Base-by-base conservation (phyloP, 2,797 vertebrate genomes). In the Tamandua tetradactyla region DNA sequence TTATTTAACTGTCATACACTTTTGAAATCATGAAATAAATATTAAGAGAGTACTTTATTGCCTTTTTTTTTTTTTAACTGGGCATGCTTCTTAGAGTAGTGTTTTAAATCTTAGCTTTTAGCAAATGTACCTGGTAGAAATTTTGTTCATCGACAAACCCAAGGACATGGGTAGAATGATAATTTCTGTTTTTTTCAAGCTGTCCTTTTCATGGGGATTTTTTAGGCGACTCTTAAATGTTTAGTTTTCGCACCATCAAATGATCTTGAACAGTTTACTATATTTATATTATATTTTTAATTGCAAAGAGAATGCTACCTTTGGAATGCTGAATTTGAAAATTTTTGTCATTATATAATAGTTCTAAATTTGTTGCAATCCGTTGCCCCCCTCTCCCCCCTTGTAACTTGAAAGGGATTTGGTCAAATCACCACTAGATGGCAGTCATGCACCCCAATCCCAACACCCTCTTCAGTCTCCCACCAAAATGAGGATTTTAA, bases 401-500 rank as follows among this genome's bases (percentile, higher is more conserved):
- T n/a, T n/a, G 10, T 66, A 76, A 78, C 32, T 94, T 83, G 40
- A 87, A 84, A 85, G 49, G 12, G 49, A 75, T 84, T 94, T 91
- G 84, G 59, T 91, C 35, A 71, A 18, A 27, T 78, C 13, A 75
- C 93, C 97, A 92, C 92, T 75, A 97, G 97, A 75, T 95, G 96
- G 96, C 94, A 96, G 89, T 68, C 74, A 85, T 94, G 85, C 30
- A 74, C n/a, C 40, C 68, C 30, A 22, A 47, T 23, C 11, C 69
- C 15, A 3, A 9, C 37, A 12, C 11, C 27, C 5, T 8, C 32
- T 2, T 2, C 15, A 68, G 10, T 52, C 11, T 92, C 27, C 64
- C 27, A 80, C n/a, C n/a, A 17, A 81, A 37, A 18, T 64, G 52
- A 92, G 35, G 25, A 44, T 93, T 90, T 93, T 25, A 93, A 76